Conservation (phyloP, 1,140 invertebrate genomes). For the Anoplophora glabripennis region DNA sequence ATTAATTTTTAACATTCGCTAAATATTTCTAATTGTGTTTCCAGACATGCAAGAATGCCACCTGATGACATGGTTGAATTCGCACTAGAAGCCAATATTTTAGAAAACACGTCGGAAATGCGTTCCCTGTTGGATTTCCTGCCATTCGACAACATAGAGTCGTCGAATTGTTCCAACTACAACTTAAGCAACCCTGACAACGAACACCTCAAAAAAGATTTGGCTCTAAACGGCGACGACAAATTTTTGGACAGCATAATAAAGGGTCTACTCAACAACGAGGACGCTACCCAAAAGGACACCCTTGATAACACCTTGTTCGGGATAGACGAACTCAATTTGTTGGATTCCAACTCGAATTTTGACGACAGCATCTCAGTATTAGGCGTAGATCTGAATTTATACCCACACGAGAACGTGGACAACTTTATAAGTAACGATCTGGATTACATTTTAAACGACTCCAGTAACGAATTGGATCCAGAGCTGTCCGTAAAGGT, state of each 20-base stretch:
- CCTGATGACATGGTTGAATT: background rate
- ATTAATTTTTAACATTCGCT: no score
- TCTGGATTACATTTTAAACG: slow-evolving; percentile 10
- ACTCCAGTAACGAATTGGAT: slow-evolving; percentile 11
- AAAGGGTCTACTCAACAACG: slow-evolving; percentile 28
- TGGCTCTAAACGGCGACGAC: slow-evolving; percentile 28
- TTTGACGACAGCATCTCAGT: slow-evolving; percentile 33
- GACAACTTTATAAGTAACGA: background rate
- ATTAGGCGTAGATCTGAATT: slow-evolving; percentile 37
- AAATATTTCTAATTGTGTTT: no score
- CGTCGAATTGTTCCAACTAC: slow-evolving; percentile 13
- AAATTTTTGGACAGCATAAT: slow-evolving; percentile 32
- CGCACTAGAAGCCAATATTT: slow-evolving; percentile 8
- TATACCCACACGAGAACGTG: slow-evolving; percentile 22
- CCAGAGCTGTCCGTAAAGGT: slow-evolving; percentile 21
- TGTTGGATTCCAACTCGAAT: slow-evolving; percentile 20
- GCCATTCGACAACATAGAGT: slow-evolving; percentile 26
- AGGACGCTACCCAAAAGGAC: slow-evolving; percentile 5
- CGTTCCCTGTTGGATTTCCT: slow-evolving; percentile 21
- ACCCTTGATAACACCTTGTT: slow-evolving; percentile 14
- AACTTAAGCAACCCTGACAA: slow-evolving; percentile 5
- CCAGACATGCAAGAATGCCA: background rate
- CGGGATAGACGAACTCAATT: slow-evolving; percentile 18
- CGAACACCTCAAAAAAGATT: slow-evolving; percentile 7
- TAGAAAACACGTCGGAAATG: slow-evolving; percentile 20